Conservation (phyloP, 2,797 vertebrate species). For the Echiichthys vipera region DNA sequence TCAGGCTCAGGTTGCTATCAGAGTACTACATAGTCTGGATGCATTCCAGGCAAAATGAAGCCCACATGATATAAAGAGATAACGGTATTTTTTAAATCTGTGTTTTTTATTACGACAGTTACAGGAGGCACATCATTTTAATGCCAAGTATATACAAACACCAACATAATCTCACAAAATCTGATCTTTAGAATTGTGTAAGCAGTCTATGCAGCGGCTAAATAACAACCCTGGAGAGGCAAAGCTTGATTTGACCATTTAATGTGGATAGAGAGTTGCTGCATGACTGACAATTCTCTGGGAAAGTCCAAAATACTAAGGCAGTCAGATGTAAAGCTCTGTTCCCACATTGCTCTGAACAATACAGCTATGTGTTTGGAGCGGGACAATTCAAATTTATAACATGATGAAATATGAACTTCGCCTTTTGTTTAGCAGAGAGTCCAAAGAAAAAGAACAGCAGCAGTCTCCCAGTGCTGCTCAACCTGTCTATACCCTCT, state of each 20-base stretch:
- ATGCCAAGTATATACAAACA: constrained; percentile 60
- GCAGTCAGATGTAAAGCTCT: constrained; percentile 60
- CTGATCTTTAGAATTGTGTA: constrained; percentile 54
- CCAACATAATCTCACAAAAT: constrained; percentile 64
- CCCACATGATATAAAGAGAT: constrained; percentile 28
- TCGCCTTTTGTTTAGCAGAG: constrained; percentile 64
- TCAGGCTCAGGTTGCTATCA: constrained; percentile 33
- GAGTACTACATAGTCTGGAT: constrained; percentile 7
- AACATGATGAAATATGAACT: constrained; percentile 69
- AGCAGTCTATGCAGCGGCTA: constrained; percentile 45
- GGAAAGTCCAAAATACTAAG: constrained; percentile 61
- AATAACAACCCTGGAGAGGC: constrained; percentile 58
- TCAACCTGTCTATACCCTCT: constrained; percentile 23
- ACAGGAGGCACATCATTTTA: constrained; percentile 44
- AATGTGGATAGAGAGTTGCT: constrained; percentile 56
- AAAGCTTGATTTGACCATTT: constrained; percentile 66
- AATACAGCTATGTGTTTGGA: constrained; percentile 55
- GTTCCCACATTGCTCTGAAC: constrained; percentile 59
- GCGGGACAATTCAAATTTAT: constrained; percentile 70
- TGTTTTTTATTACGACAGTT: constrained; percentile 26
- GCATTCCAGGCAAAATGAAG: constrained; percentile 40
- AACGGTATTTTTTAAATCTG: constrained; percentile 49
- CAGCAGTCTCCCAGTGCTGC: constrained; percentile 31
- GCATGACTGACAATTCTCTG: constrained; percentile 68
- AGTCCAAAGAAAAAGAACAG: constrained; percentile 31